Percentiles rank a stretch among this genome's conserved stretches.
phyloP scores from a whole-genome alignment of 2,113 vertebrate species.

The Myanophis thanlyinensis region DNA sequence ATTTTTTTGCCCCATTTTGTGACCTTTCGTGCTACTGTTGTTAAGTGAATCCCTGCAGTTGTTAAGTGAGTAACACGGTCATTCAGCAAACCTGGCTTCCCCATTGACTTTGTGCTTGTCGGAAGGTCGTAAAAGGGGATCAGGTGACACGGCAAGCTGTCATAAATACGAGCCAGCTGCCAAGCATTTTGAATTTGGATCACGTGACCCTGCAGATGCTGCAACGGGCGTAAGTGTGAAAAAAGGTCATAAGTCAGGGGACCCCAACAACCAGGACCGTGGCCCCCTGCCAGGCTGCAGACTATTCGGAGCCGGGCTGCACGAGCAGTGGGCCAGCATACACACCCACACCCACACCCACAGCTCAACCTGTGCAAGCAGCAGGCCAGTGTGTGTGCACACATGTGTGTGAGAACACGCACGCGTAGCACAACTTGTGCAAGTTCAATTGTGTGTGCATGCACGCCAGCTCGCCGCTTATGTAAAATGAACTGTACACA shows the following conservation, averaged over 20 bases:
- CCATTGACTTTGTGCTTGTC: not conserved
- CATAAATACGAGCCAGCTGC: not conserved
- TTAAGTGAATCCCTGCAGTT: not conserved
- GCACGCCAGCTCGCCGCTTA: not conserved
- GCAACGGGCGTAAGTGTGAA: not conserved
- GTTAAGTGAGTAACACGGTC: not conserved
- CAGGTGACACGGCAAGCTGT: not conserved
- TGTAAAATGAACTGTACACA: not conserved
- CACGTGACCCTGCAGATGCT: not conserved
- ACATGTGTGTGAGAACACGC: fast-evolving
- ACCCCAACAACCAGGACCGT: not conserved
- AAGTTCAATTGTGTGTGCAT: not conserved
- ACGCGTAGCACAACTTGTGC: not conserved
- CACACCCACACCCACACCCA: not conserved
- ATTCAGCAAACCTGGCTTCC: not conserved
- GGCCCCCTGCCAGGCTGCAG: too few species aligned
- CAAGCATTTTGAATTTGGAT: not conserved
- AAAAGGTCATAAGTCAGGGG: not conserved
- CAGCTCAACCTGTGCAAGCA: not conserved
- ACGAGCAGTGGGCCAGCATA: not conserved
- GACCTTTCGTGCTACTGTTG: fast-evolving
- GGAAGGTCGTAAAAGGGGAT: too few species aligned
- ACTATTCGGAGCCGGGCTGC: too few species aligned
- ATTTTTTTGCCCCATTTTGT: not conserved
- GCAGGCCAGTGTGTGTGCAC: too few species aligned